phyloP scores from a whole-genome alignment of 2,113 vertebrate species.

The Tylochromis polylepis region DNA sequence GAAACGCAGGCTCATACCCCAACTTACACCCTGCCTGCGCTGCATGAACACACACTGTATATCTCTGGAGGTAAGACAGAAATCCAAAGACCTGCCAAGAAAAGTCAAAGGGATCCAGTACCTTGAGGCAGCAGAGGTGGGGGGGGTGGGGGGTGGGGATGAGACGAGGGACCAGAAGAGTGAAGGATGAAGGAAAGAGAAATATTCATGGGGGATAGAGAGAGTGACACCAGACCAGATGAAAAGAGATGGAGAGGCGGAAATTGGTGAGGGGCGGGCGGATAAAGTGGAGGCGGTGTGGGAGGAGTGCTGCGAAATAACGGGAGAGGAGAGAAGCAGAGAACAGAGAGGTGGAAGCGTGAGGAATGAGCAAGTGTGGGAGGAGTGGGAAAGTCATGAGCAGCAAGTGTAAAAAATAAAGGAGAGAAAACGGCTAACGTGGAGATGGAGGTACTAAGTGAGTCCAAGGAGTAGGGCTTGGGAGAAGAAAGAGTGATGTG shows the following conservation, averaged over 20 bases:
- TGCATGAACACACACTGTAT: conserved; percentile 35
- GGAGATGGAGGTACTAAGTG: conserved; percentile 29
- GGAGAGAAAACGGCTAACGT: background rate
- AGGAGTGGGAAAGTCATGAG: conserved; percentile 51
- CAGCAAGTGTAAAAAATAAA: background rate
- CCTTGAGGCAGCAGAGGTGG: conserved; percentile 32
- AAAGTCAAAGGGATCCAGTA: conserved; percentile 55
- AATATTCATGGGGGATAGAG: conserved; percentile 24
- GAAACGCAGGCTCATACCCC: conserved; percentile 2
- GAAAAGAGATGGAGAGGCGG: conserved; percentile 22
- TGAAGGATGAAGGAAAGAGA: conserved; percentile 30
- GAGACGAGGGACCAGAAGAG: conserved; percentile 34
- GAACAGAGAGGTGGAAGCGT: conserved; percentile 26
- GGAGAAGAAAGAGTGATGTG: conserved; percentile 39
- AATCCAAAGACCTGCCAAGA: conserved; percentile 66
- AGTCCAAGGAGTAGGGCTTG: background rate
- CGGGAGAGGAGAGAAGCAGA: conserved; percentile 17
- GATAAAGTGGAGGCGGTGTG: conserved; percentile 8
- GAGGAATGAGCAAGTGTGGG: conserved; percentile 45
- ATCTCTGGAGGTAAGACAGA: conserved; percentile 54
- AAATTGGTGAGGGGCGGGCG: conserved; percentile 1
- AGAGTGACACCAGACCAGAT: conserved; percentile 37
- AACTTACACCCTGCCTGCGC: conserved; percentile 19
- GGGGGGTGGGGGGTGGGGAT: background rate
- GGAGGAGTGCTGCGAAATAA: conserved; percentile 21